Percentiles rank a stretch among this genome's conserved stretches.
Conservation (phyloP, 2,797 vertebrate species). For the Antrozous pallidus region DNA sequence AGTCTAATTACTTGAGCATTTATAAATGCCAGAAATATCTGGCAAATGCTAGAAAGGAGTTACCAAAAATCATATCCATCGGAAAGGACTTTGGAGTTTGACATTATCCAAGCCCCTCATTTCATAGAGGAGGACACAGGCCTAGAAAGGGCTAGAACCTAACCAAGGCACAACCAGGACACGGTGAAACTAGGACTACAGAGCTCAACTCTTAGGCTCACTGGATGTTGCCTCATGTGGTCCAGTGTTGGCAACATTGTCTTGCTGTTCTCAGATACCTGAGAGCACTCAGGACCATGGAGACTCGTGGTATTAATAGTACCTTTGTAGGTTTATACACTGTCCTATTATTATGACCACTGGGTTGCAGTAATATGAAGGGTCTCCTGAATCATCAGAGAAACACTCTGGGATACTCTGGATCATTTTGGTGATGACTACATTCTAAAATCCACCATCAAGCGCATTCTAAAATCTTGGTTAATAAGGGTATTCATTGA, state of each 20-base stretch:
- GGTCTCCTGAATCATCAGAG: neutral
- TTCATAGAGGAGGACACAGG: neutral
- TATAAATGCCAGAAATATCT: slow-evolving; percentile 5
- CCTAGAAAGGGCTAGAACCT: neutral
- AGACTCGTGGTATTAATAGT: neutral
- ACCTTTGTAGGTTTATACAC: neutral
- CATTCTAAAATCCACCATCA: neutral
- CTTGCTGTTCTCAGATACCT: neutral
- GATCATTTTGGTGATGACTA: neutral
- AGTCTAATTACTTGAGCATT: slow-evolving; percentile 34
- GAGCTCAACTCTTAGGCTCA: neutral
- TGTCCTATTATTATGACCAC: neutral
- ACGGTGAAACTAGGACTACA: neutral
- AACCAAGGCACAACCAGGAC: neutral
- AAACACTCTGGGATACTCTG: neutral
- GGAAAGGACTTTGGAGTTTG: neutral
- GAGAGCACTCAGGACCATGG: neutral
- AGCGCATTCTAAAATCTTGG: neutral
- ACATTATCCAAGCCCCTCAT: neutral
- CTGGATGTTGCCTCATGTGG: neutral
- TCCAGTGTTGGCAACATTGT: neutral
- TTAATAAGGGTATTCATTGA: neutral
- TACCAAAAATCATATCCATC: neutral
- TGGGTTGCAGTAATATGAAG: neutral
- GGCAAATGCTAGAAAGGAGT: neutral